Evolutionary conservation across 2,113 vertebrate genomes (phyloP), one percentile per base, ranked within the genome.

Genomic region (Promerops cafer): DNA sequence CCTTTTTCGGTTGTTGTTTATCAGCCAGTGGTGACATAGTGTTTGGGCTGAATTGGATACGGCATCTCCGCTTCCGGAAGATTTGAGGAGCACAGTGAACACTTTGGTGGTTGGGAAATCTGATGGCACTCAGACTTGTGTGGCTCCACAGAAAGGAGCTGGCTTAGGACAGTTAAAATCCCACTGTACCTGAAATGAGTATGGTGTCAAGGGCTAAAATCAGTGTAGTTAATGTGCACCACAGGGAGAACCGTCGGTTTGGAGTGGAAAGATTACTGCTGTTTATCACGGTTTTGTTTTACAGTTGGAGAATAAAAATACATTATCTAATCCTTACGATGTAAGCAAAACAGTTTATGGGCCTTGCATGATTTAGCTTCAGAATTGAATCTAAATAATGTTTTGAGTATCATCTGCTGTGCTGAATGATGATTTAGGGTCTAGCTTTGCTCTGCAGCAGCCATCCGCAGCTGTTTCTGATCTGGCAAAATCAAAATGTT

Each of bases 351-450:
- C 94, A 89, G 70, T 90, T 96, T 96, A 96, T 96, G 96, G 91
- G 95, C 96, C 97, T 97, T 98, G 97, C 96, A 97, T 98, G 97
- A 92, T 96, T 96, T 97, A 97, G 97, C 96, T 97, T 97, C 89
- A 86, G 94, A 96, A 94, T 49, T 87, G 94, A 93, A 94, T 87
- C 88, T 94, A 85, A 97, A 89, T 86, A 94, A 96, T 35, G 83
- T 97, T 97, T 95, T 97, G 92, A 94, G 95, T 86, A 94, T 97
- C 83, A 97, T 97, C 97, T 96, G 94, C 88, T 90, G 74, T 95
- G 95, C 95, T 94, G 93, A 96, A 86, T 70, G 93, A 92, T 97
- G 84, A 95, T 93, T 97, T 97, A 96, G 84, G 91, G 92, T 59
- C 83, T 94, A 79, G 93, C 96, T 97, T 97, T 98, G 96, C 80